phyloP scores from a whole-genome alignment of 2,113 vertebrate genomes.

The Castor canadensis region DNA sequence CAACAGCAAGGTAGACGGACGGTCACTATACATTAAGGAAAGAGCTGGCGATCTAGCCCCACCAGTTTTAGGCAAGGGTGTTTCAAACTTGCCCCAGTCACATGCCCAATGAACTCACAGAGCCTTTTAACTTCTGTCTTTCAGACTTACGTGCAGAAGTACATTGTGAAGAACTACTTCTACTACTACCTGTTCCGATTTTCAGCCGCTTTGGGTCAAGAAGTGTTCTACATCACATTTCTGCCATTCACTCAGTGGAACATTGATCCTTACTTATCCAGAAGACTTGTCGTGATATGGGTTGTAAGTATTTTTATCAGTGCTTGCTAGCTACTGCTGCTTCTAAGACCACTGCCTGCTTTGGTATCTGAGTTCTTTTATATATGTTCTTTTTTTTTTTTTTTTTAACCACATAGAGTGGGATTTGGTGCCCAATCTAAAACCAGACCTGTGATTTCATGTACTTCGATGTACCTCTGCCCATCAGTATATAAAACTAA shows the following conservation, averaged over 20 bases:
- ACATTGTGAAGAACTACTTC: constrained; percentile 92
- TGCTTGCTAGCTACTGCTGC: not conserved
- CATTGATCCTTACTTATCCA: constrained; percentile 92
- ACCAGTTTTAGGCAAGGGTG: not conserved
- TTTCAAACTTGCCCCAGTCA: not conserved
- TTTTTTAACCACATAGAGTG: not conserved
- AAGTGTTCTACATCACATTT: constrained; percentile 96
- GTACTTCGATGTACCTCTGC: too few species aligned
- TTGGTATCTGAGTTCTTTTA: not conserved
- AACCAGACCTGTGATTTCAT: not conserved
- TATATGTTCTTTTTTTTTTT: not conserved
- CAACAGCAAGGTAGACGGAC: accelerated
- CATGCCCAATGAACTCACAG: not conserved
- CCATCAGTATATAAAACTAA: not conserved
- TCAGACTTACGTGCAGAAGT: constrained; percentile 82
- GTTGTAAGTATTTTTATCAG: constrained; percentile 85
- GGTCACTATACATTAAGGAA: too few species aligned
- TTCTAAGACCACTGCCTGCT: not conserved
- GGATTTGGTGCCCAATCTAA: not conserved
- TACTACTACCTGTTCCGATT: constrained; percentile 93
- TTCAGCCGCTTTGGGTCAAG: constrained; percentile 92
- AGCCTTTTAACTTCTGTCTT: constrained; percentile 74
- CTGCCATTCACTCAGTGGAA: constrained; percentile 95
- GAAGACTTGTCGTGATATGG: constrained; percentile 94
- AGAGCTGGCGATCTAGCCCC: not conserved